These are phyloP conservation scores for Oscheius sp. DNA, from an alignment of 2,888 invertebrate genomes.

Conservation along the genomic window DNA sequence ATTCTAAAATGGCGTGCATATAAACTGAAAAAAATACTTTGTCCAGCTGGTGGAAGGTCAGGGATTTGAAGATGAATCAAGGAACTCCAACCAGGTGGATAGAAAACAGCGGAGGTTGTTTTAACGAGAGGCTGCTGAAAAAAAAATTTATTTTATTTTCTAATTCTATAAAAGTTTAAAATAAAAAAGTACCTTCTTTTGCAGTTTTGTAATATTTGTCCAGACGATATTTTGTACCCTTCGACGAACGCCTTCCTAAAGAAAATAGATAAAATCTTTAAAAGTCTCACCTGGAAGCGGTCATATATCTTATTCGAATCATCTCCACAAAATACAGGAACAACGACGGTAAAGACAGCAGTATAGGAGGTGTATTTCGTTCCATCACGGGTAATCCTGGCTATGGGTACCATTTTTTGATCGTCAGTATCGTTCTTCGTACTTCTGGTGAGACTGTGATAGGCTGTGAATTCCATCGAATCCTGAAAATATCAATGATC, in stretches of 20 bases:
- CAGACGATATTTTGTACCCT: slow-evolving; percentile 43
- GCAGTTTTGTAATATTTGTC: slow-evolving; percentile 40
- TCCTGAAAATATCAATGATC: slow-evolving; percentile 37
- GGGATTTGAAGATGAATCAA: slow-evolving; percentile 53
- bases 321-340: slow-evolving; percentile 43
- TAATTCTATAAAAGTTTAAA: background rate
- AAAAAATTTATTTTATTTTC: background rate
- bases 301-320: slow-evolving; percentile 40
- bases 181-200: slow-evolving; percentile 34
- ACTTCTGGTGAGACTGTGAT: slow-evolving; percentile 45
- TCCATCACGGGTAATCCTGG: slow-evolving; percentile 45
- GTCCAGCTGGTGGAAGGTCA: slow-evolving; percentile 10
- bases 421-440: slow-evolving; percentile 49
- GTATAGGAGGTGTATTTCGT: slow-evolving; percentile 39
- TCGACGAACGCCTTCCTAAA: slow-evolving; percentile 39
- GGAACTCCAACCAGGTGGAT: slow-evolving; percentile 53
- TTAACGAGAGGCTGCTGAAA: slow-evolving; percentile 38
- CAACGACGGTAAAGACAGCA: slow-evolving; percentile 33
- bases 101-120: slow-evolving; percentile 46
- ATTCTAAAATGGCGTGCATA: slow-evolving; percentile 38
- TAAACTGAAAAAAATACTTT: background rate
- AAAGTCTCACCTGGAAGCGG: slow-evolving; percentile 25
- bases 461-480: slow-evolving; percentile 35
- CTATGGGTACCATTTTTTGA: slow-evolving; percentile 52
- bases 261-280: background rate